These are phyloP conservation scores for Stigmatopora nigra DNA, from an alignment of 2,113 vertebrate species.

Conservation along the genomic window DNA sequence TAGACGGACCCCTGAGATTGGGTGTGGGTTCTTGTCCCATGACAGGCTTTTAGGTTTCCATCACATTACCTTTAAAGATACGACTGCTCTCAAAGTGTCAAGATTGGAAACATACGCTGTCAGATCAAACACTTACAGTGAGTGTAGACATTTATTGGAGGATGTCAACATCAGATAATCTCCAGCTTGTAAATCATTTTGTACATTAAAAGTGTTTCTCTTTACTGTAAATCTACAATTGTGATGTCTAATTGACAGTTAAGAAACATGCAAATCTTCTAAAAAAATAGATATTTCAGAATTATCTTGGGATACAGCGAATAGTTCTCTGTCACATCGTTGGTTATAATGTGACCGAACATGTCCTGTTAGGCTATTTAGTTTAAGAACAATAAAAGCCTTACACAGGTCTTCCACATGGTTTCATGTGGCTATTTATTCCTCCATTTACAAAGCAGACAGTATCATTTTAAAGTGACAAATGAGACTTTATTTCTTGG, in stretches of 20 bases:
- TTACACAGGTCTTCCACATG: not conserved
- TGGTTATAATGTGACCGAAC: not conserved
- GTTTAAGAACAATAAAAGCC: not conserved
- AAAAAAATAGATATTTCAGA: not conserved
- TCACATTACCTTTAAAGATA: constrained; percentile 43
- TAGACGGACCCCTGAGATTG: constrained; percentile 51
- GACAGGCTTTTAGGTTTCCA: constrained; percentile 61
- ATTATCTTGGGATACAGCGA: not conserved
- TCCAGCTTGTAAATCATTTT: constrained; percentile 25
- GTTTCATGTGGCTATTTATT: not conserved
- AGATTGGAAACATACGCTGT: constrained; percentile 16
- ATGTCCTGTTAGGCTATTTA: not conserved
- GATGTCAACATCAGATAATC: constrained; percentile 30
- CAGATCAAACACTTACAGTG: constrained; percentile 41
- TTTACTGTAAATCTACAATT: not conserved
- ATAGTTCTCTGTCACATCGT: not conserved
- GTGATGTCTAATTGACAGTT: not conserved
- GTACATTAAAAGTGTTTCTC: not conserved
- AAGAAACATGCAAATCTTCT: not conserved
- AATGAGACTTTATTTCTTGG: not conserved
- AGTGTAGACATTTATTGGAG: constrained; percentile 24
- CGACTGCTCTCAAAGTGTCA: constrained; percentile 62
- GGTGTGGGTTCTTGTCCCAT: constrained; percentile 32
- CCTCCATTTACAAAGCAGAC: not conserved
- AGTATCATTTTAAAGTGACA: not conserved